phyloP scores from a whole-genome alignment of 2,888 invertebrate genomes.

The Hemithea aestivaria region DNA sequence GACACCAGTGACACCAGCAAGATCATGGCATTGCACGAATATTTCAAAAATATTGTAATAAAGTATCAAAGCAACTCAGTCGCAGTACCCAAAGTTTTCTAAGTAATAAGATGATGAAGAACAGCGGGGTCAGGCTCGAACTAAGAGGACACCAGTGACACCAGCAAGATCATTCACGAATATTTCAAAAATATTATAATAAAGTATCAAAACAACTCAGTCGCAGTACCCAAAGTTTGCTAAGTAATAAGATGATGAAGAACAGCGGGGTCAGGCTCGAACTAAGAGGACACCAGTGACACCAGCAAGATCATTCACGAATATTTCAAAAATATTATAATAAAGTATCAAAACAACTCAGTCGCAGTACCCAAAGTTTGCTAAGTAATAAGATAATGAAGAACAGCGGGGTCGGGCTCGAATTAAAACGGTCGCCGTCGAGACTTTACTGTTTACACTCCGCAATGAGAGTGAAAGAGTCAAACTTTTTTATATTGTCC shows the following conservation, averaged over 20 bases:
- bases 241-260: constrained; percentile 79
- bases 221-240: constrained; percentile 60
- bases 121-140: constrained; percentile 73
- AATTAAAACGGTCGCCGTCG: constrained; percentile 62
- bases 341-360: constrained; percentile 50
- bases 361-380: constrained; percentile 58
- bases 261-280: constrained; percentile 73
- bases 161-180: too few species aligned
- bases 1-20: too few species aligned
- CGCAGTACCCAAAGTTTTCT: constrained; percentile 62
- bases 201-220: constrained; percentile 50
- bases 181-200: too few species aligned
- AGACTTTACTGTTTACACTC: not conserved
- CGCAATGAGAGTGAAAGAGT: too few species aligned
- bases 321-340: too few species aligned
- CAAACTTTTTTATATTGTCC: too few species aligned
- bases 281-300: too few species aligned
- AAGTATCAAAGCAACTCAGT: constrained; percentile 50
- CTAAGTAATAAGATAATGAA: constrained; percentile 79
- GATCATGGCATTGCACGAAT: too few species aligned
- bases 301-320: too few species aligned
- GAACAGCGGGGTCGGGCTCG: constrained; percentile 72
- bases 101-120: constrained; percentile 79
- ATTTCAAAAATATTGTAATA: too few species aligned
- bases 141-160: too few species aligned